These are phyloP conservation scores for Didymodactylos carnosus DNA, from an alignment of 2,888 invertebrate genomes.

Conservation along the genomic window DNA sequence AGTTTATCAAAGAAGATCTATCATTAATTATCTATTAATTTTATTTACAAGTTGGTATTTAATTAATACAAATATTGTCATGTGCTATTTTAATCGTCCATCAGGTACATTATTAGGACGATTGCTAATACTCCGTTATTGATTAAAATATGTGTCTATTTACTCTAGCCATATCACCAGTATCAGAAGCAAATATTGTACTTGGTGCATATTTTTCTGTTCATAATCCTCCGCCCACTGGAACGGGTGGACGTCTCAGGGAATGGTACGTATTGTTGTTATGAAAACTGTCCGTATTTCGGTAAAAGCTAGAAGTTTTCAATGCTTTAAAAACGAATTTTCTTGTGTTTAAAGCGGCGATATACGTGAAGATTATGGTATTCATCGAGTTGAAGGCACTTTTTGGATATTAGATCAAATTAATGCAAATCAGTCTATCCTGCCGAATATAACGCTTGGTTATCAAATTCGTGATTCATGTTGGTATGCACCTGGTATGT, in stretches of 20 bases:
- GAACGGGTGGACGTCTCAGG: background rate
- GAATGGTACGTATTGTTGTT: background rate
- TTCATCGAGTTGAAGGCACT: constrained; percentile 47
- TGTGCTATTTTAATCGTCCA: background rate
- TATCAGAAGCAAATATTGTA: background rate
- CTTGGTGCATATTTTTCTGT: background rate
- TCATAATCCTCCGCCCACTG: background rate
- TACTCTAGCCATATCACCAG: background rate
- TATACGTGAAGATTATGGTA: constrained; percentile 54
- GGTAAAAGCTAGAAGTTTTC: no score
- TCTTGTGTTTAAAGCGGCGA: no score
- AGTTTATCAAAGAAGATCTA: no score
- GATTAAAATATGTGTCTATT: no score
- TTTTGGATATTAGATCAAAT: constrained; percentile 23
- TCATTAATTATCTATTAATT: no score
- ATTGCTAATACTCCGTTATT: no score
- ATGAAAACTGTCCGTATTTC: no score
- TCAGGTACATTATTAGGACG: background rate
- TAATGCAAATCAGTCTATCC: constrained; percentile 38
- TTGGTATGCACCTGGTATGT: constrained; percentile 60
- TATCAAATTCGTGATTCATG: constrained; percentile 58
- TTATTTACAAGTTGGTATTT: no score
- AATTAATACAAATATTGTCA: no score
- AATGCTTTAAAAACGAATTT: no score
- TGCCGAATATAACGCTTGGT: constrained; percentile 44